A percentile compares a stretch with the other conserved stretches of the same genome.
These are phyloP conservation scores for Abrostola tripartita DNA, from an alignment of 2,888 invertebrate species.

Conservation along the genomic window DNA sequence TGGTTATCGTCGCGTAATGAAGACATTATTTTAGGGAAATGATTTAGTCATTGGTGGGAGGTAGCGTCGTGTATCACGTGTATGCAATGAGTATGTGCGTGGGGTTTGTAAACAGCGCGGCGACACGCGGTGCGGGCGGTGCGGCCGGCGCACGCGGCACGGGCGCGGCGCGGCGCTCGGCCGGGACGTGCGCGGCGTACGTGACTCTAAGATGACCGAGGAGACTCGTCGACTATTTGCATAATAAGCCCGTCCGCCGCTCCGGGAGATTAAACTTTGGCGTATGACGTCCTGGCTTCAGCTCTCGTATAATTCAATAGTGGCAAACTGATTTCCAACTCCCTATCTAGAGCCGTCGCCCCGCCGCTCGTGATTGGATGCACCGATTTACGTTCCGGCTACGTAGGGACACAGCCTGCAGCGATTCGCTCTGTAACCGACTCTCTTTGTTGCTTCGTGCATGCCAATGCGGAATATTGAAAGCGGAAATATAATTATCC, in stretches of 20 bases:
- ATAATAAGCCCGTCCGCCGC: constrained; percentile 85
- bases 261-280: constrained; percentile 85
- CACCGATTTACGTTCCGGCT: constrained; percentile 72
- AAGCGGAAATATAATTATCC: constrained; percentile 76
- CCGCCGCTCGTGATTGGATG: constrained; percentile 74
- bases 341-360: constrained; percentile 66
- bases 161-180: constrained; percentile 37
- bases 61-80: constrained; percentile 43
- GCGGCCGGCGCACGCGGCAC: constrained; percentile 16
- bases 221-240: constrained; percentile 81
- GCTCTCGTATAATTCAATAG: constrained; percentile 86
- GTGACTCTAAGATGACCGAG: constrained; percentile 80
- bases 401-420: constrained; percentile 63
- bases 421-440: constrained; percentile 70
- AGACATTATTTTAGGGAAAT: constrained; percentile 62
- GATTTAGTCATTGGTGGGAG: constrained; percentile 45
- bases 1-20: constrained; percentile 73
- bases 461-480: constrained; percentile 69
- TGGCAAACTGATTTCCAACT: constrained; percentile 85
- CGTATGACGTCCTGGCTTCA: constrained; percentile 84
- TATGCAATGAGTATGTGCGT: constrained; percentile 34
- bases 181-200: constrained; percentile 66
- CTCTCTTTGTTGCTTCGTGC: constrained; percentile 66
- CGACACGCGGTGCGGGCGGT: constrained; percentile 28
- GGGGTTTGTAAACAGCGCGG: constrained; percentile 45